Percentiles rank a stretch among this genome's conserved stretches.
Evolutionary conservation across 2,888 invertebrate species (phyloP).

Genomic region (Agonopterix heracliana): DNA sequence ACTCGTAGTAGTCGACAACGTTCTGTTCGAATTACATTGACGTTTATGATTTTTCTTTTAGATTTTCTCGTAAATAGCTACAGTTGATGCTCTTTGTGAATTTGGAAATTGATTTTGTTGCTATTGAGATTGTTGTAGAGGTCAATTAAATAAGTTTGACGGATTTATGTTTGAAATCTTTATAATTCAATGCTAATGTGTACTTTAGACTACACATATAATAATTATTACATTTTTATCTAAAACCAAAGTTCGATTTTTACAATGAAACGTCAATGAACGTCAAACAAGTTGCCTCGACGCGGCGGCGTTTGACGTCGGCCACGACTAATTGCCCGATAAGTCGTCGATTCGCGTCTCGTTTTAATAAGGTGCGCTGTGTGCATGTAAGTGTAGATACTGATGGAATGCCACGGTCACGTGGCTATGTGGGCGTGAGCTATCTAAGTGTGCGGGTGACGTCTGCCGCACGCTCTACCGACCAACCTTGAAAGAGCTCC

Average conservation of each 20-base stretch:
- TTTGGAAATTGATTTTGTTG: no score
- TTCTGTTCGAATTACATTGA: conserved; percentile 39
- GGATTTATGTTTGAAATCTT: no score
- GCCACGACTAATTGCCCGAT: conserved; percentile 74
- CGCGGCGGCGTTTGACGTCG: conserved; percentile 58
- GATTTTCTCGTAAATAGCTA: neutral
- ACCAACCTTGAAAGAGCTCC: conserved; percentile 38
- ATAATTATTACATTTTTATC: neutral
- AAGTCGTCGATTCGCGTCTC: conserved; percentile 76
- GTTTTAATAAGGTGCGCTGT: conserved; percentile 75
- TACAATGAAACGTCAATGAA: conserved; percentile 47
- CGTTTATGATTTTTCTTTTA: conserved; percentile 15
- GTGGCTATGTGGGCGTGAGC: conserved; percentile 37
- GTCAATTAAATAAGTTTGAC: no score
- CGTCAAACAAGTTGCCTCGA: conserved; percentile 35
- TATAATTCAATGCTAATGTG: no score
- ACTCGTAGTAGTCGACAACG: conserved; percentile 18
- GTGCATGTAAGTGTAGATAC: conserved; percentile 63
- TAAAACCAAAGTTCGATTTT: neutral
- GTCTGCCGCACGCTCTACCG: conserved; percentile 62
- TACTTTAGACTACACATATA: no score
- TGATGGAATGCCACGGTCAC: conserved; percentile 74
- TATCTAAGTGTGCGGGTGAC: conserved; percentile 58
- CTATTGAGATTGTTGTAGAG: no score
- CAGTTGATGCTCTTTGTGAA: no score